Conservation (phyloP, 2,113 vertebrate species). For the Platysteira castanea region DNA sequence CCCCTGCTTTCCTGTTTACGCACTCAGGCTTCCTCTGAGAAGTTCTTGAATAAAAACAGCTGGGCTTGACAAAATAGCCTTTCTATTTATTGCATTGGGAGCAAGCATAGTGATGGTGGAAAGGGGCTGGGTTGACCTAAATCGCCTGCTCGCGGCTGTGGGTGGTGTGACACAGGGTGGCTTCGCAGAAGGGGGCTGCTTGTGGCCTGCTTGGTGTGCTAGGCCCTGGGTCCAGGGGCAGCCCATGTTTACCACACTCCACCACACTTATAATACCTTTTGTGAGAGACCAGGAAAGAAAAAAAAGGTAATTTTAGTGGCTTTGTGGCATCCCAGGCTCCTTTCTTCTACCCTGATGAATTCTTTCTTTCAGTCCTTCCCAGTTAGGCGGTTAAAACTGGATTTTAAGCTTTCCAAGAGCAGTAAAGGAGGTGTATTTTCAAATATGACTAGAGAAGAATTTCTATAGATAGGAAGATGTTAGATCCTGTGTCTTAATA, state of each 20-base stretch:
- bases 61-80: slow-evolving; percentile 52
- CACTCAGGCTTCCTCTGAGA: slow-evolving; percentile 38
- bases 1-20: slow-evolving; percentile 66
- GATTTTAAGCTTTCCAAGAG: background rate
- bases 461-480: background rate
- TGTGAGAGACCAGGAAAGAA: background rate
- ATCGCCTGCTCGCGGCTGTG: background rate
- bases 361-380: background rate
- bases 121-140: background rate
- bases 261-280: background rate
- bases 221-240: background rate
- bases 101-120: background rate
- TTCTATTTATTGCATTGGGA: slow-evolving; percentile 56
- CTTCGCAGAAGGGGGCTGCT: background rate
- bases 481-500: background rate
- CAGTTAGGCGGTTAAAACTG: background rate
- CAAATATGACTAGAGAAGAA: background rate
- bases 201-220: background rate
- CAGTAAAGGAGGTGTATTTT: background rate
- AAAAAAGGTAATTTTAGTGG: background rate
- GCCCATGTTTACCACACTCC: background rate
- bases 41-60: slow-evolving; percentile 56
- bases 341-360: background rate
- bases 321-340: background rate
- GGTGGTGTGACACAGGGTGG: background rate